Base-by-base conservation (phyloP, 2,113 vertebrate species). In the Choloepus hoffmanni region DNA sequence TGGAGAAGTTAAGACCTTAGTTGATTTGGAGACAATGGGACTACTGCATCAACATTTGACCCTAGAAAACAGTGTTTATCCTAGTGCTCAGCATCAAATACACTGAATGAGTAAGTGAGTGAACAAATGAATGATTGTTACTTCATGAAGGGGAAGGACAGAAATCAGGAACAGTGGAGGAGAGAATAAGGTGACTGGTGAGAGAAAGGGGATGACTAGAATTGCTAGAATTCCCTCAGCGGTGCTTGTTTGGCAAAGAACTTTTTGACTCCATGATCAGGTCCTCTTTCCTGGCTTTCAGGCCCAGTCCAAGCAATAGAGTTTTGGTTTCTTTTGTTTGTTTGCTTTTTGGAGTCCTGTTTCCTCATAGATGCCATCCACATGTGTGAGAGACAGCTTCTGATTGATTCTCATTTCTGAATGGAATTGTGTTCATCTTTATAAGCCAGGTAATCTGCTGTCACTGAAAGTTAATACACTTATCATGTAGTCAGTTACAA, bases 391-490 rank as follows among this genome's bases (percentile, higher is more conserved):
- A 77, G 30, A 58, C 53, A 50, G 7, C 12, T 63, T 30, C 76
- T 78, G 63, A 43, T 10, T 70, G 58, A 82, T 68, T 85, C 28
- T 88, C 62, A 74, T 65, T 96, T 92, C 81, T 82, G 63, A 85
- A 19, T 81, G 58, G 45, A 96, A 96, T n/a, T 79, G 14, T 63
- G 15, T 62, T 83, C 73, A 48, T 84, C 26, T 89, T 86, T 83
- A n/a, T 72, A 60, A 74, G 62, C 77, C 88, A 91, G 15, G 19
- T 89, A 93, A 62, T 81, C 85, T 85, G 6, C 68, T 79, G 36
- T 86, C 70, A 79, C 40, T 72, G 70, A 90, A 79, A 83, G 76
- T 70, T 36, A 85, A 74, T 88, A 62, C 9, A 33, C 60, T 90
- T 73, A 23, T 48, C 11, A 13, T 48, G 48, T 50, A 48, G 65